phyloP scores from a whole-genome alignment of 2,113 vertebrate genomes.

The Monopterus albus region DNA sequence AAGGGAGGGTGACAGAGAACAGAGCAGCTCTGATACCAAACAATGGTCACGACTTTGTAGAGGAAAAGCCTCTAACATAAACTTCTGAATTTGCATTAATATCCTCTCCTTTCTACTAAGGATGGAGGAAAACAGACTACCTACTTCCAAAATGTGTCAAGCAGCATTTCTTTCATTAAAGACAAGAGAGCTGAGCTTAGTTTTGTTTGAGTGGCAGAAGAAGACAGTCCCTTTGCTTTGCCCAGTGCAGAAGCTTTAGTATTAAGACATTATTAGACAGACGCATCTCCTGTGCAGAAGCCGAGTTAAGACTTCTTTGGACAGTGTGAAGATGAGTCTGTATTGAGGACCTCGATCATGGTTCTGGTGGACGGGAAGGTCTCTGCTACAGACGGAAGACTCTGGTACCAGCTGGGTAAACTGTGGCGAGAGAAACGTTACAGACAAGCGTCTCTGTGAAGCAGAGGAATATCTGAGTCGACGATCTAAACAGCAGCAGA shows the following conservation, averaged over 20 bases:
- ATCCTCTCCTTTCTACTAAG: not conserved
- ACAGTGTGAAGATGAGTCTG: slow-evolving; percentile 92
- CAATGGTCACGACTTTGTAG: no score
- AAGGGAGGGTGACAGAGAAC: slow-evolving; percentile 9
- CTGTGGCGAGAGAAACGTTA: slow-evolving; percentile 69
- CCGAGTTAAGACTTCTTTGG: slow-evolving; percentile 85
- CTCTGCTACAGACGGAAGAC: slow-evolving; percentile 92
- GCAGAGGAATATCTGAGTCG: not conserved
- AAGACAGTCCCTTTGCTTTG: slow-evolving; percentile 30
- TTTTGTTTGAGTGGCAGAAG: slow-evolving; percentile 53
- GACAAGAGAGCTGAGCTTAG: not conserved
- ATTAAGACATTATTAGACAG: slow-evolving; percentile 29
- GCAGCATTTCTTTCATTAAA: not conserved
- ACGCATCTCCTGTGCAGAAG: not conserved
- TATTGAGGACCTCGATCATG: slow-evolving; percentile 96
- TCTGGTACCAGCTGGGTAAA: slow-evolving; percentile 92
- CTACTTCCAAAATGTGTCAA: not conserved
- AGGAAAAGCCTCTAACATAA: not conserved
- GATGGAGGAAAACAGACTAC: not conserved
- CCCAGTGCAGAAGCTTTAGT: slow-evolving; percentile 29
- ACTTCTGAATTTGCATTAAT: not conserved
- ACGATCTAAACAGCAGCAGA: not conserved
- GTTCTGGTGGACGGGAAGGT: slow-evolving; percentile 91
- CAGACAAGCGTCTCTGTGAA: not conserved
- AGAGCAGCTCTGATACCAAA: not conserved